phyloP scores from a whole-genome alignment of 1,140 invertebrate genomes.

The Drosophila nasuta region DNA sequence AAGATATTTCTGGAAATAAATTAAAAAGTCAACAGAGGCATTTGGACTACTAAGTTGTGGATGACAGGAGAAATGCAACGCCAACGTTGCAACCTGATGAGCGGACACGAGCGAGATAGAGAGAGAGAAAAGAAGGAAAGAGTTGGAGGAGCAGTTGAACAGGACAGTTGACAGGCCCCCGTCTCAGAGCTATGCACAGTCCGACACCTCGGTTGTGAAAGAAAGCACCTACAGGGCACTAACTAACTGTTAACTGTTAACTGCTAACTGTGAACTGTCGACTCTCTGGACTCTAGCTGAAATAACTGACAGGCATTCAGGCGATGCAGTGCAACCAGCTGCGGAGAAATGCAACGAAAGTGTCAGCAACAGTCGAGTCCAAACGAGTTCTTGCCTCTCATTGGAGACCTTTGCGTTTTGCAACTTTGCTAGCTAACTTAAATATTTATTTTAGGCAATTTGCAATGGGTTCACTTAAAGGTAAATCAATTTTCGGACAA shows the following conservation, averaged over 20 bases:
- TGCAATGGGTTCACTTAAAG: slow-evolving; percentile 37
- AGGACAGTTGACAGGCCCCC: slow-evolving; percentile 23
- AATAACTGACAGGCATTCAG: slow-evolving; percentile 68
- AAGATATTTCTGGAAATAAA: not conserved
- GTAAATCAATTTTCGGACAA: slow-evolving; percentile 55
- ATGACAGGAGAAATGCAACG: slow-evolving; percentile 5
- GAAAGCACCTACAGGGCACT: slow-evolving; percentile 26
- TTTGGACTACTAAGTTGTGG: not conserved
- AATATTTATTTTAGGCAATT: slow-evolving; percentile 40
- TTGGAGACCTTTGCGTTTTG: not conserved
- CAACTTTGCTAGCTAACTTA: slow-evolving; percentile 18
- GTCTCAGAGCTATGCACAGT: slow-evolving; percentile 20
- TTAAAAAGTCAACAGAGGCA: slow-evolving; percentile 3
- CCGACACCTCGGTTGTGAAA: slow-evolving; percentile 36
- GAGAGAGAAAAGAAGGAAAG: too few relatives aligned
- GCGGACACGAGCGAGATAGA: not conserved
- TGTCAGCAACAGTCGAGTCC: slow-evolving; percentile 54
- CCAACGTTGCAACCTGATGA: not conserved
- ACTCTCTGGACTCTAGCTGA: slow-evolving; percentile 8
- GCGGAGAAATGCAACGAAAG: slow-evolving; percentile 35
- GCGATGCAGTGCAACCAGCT: slow-evolving; percentile 52
- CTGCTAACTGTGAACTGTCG: slow-evolving; percentile 43
- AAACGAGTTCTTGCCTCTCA: not conserved
- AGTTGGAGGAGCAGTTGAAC: slow-evolving; percentile 1
- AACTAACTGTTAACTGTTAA: slow-evolving; percentile 47